These are phyloP conservation scores for Melikaiella ostensackeni DNA, from an alignment of 2,888 invertebrate genomes.

Conservation along the genomic window DNA sequence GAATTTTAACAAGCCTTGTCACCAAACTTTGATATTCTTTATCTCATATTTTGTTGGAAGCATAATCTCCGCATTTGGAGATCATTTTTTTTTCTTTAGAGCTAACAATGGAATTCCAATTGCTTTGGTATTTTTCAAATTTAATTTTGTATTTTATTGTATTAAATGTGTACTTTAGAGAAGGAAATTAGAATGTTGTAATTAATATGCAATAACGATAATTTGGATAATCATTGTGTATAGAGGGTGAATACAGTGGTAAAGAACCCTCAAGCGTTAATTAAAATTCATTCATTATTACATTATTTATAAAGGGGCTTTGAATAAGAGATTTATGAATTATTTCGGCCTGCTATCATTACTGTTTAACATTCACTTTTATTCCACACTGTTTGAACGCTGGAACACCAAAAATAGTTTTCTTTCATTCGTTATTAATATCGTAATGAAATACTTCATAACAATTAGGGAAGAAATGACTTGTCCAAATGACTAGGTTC, in stretches of 20 bases:
- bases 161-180: not conserved
- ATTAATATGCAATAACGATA: not conserved
- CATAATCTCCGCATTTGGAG: not conserved
- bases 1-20: conserved; percentile 48
- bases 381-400: no score
- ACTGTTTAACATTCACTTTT: not conserved
- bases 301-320: not conserved
- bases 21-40: conserved; percentile 40
- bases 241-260: not conserved
- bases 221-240: not conserved
- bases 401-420: not conserved
- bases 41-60: not conserved
- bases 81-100: not conserved
- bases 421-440: no score
- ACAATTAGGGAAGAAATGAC: no score
- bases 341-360: not conserved
- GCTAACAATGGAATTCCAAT: not conserved
- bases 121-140: not conserved
- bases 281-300: not conserved
- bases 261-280: not conserved
- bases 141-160: not conserved
- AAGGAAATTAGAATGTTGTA: not conserved
- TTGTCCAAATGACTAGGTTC: no score
- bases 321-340: not conserved
- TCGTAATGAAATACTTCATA: no score